Conservation (phyloP, 2,797 vertebrate genomes). For the Halcyon chelicuti region DNA sequence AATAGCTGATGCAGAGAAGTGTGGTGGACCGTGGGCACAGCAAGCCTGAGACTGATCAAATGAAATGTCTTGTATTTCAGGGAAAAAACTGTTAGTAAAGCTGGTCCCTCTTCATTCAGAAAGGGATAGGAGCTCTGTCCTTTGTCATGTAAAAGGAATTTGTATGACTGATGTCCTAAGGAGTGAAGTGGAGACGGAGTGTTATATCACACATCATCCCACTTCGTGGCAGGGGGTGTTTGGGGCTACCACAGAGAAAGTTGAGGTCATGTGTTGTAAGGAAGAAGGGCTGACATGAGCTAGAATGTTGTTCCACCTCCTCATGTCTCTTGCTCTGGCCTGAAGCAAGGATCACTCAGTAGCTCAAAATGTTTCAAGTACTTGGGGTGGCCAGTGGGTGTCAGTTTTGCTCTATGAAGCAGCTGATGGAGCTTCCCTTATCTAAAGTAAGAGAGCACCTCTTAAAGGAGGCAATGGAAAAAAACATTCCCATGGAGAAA, state of each 20-base stretch:
- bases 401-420: constrained; percentile 71
- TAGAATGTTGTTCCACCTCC: not conserved
- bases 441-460: constrained; percentile 40
- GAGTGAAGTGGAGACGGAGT: fast-evolving
- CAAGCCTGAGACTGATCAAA: not conserved
- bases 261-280: fast-evolving
- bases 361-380: constrained; percentile 26
- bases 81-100: not conserved
- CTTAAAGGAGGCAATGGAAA: constrained; percentile 24
- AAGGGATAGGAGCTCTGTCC: not conserved
- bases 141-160: not conserved
- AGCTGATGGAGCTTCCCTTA: constrained; percentile 25
- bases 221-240: not conserved
- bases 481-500: not conserved
- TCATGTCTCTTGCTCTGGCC: not conserved
- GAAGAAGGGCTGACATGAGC: not conserved
- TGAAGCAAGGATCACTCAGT: not conserved
- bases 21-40: not conserved
- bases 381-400: constrained; percentile 71
- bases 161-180: fast-evolving
- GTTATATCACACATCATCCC: fast-evolving
- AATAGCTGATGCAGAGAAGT: not conserved
- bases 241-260: not conserved
- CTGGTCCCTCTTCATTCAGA: not conserved
- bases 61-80: not conserved